A percentile compares a stretch with the other conserved stretches of the same genome.
These are phyloP conservation scores for Epicampocera succincta DNA, from an alignment of 2,888 invertebrate species.

Conservation along the genomic window DNA sequence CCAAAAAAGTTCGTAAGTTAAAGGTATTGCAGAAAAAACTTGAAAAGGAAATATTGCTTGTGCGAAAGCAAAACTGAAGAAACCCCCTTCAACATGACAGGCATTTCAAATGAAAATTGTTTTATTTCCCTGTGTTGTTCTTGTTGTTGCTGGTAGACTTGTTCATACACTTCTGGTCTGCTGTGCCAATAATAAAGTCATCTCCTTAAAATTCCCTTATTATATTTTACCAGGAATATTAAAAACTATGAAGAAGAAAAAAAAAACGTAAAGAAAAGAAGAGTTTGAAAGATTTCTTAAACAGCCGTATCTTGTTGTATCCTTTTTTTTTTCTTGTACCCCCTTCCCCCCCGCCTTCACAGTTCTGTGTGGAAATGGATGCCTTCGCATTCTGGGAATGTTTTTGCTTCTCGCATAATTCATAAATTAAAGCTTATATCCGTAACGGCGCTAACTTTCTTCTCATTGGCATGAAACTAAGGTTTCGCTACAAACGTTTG, in stretches of 20 bases:
- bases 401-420: slow-evolving; percentile 56
- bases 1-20: slow-evolving; percentile 49
- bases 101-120: slow-evolving; percentile 78
- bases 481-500: slow-evolving; percentile 57
- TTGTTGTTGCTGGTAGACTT: not conserved
- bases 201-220: slow-evolving; percentile 43
- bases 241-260: slow-evolving; percentile 28
- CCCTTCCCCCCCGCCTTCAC: no score
- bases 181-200: slow-evolving; percentile 65
- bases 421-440: slow-evolving; percentile 70
- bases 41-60: slow-evolving; percentile 22
- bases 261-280: not conserved
- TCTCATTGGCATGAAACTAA: slow-evolving; percentile 50
- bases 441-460: slow-evolving; percentile 57
- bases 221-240: slow-evolving; percentile 44
- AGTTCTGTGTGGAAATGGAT: slow-evolving; percentile 16
- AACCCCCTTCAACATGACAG: slow-evolving; percentile 75
- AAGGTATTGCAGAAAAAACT: slow-evolving; percentile 1
- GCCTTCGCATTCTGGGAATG: slow-evolving; percentile 17
- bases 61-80: slow-evolving; percentile 19
- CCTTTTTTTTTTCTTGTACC: slow-evolving; percentile 19
- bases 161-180: slow-evolving; percentile 4
- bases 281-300: slow-evolving; percentile 28
- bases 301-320: slow-evolving; percentile 42
- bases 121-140: no score